Evolutionary conservation across 2,888 invertebrate genomes (phyloP).

Genomic region (Sepioteuthis lessoniana): DNA sequence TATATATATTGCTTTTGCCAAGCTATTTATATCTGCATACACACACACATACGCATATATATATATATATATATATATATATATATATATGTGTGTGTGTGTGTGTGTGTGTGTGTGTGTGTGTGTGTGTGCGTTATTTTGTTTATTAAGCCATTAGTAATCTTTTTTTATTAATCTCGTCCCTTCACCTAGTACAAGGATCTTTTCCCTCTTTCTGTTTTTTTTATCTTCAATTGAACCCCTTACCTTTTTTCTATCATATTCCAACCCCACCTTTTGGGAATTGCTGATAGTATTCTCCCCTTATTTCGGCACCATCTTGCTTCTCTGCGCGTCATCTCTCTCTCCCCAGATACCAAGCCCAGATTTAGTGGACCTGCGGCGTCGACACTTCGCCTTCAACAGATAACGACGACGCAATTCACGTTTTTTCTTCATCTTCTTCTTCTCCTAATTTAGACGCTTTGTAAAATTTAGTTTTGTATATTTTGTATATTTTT

Average conservation of each 20-base stretch:
- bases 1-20: too few relatives aligned
- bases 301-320: background rate
- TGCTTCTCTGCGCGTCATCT: background rate
- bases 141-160: too few relatives aligned
- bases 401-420: background rate
- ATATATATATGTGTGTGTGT: too few relatives aligned
- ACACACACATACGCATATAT: too few relatives aligned
- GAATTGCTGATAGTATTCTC: background rate
- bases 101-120: too few relatives aligned
- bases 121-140: too few relatives aligned
- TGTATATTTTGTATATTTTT: too few relatives aligned
- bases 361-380: background rate
- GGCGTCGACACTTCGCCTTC: slow-evolving; percentile 33
- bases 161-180: background rate
- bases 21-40: too few relatives aligned
- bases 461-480: background rate
- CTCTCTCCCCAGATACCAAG: background rate
- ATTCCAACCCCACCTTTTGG: background rate
- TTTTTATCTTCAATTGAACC: background rate
- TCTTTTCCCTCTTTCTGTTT: background rate
- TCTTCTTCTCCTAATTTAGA: background rate
- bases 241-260: background rate
- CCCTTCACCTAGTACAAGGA: background rate
- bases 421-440: background rate
- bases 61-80: too few relatives aligned